Base-by-base conservation (phyloP, 2,797 vertebrate species). In the Microtus californicus region DNA sequence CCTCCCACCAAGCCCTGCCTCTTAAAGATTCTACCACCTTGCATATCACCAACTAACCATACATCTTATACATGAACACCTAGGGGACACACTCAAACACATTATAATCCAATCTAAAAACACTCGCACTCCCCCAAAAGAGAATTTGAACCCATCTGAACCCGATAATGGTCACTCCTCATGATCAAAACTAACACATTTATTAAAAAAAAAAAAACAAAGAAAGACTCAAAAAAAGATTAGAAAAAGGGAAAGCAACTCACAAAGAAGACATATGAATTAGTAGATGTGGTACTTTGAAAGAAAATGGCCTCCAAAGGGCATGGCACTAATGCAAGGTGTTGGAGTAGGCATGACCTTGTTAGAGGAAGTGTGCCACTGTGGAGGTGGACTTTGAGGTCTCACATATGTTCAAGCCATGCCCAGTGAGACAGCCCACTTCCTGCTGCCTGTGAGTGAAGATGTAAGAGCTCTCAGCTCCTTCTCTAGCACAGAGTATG, bases 51-150 rank as follows among this genome's bases (percentile, higher is more conserved):
- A 87, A 73, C 43, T 74, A 37, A 93, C 34, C 67, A 81, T 40
- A 34, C 19, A 48, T 74, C 67, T 59, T 74, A 81, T 27, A 74
- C 6, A 21, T 83, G 23, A 56, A 74, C 37, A 29, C 56, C 43
- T 54, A 15, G 19, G 8, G 31, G 21, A 43, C 43, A 81, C 34
- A 93, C 21, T 7, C 67, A 82, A 76, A 34, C n/a, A 12, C 40
- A 94, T 61, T 61, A 40, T 76, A 94, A 95, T 71, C 65, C 88
- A 87, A 87, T 81, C 43, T 90, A 83, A 51, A 51, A 95, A 91
- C 23, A 90, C 74, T 93, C 86, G 85, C 90, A 71, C 11, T 40
- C 31, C 34, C 63, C 40, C 51, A 25, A 37, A 85, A 91, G 65
- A 74, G 59, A 87, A 59, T 37, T 88, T 78, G 27, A 43, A 40